Evolutionary conservation across 2,888 invertebrate species (phyloP), one percentile per base, ranked within the genome.

Genomic region (Volucella zonaria): DNA sequence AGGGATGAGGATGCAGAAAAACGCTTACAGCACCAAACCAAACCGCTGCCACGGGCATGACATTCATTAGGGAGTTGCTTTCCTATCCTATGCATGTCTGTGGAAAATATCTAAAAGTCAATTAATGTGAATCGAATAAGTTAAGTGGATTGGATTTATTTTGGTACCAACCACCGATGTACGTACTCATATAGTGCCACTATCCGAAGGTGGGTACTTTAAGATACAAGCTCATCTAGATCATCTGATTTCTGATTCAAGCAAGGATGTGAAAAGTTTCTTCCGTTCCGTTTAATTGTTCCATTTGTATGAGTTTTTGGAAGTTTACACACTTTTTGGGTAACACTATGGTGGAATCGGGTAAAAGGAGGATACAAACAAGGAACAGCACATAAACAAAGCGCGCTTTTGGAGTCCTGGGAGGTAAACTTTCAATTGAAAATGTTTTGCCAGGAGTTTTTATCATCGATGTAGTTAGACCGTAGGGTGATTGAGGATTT

Each of bases 81-180:
- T 61, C 14, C 47, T 52, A 64, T 40, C 47, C 47, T 54, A 52
- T 54, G 61, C 59, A 42, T 54, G 23, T 14, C 40, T 61, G 51
- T 12, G 38, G 47, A 67, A 66, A 64, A 64, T 66, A 64, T 64
- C 42, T 31, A n/a, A 75, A 49, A 64, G 64, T 73, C 59, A 47
- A 45, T 64, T 58, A 64, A 58, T 49, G 18, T 58, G 59, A 14
- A 66, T 66, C 58, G 64, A 59, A 38, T 59, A 64, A 15, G 66
- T 66, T 66, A 66, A 71, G 71, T 73, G 66, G 59, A 79, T 79
- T 79, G 73, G 78, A 66, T 73, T 71, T 47, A 78, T 71, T 31
- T 59, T 12, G 54, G 43, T 49, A 43, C 18, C 23, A 45, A 40
- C 12, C 31, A 9, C 43, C 45, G 18, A 45, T 38, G 68, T 40